Percentiles rank a stretch among this genome's conserved stretches.
Evolutionary conservation across 2,113 vertebrate species (phyloP).

Genomic region (Guaruba guarouba): DNA sequence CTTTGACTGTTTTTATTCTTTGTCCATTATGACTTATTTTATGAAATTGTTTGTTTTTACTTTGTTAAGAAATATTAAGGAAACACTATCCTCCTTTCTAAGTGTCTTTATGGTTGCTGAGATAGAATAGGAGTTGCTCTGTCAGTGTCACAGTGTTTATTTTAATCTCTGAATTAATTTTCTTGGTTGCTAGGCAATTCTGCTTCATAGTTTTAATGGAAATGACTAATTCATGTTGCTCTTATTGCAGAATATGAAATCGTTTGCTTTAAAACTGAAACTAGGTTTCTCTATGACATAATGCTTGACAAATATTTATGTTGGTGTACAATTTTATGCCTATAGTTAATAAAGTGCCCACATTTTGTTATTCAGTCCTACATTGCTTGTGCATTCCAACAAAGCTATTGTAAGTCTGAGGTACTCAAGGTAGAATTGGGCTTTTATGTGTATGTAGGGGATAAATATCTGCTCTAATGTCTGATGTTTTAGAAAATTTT

Average conservation of each 20-base stretch:
- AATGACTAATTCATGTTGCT: constrained; percentile 42
- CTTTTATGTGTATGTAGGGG: neutral
- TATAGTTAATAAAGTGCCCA: neutral
- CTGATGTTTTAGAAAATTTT: neutral
- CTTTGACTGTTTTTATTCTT: neutral
- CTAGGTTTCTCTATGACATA: constrained; percentile 19
- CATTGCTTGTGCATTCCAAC: neutral
- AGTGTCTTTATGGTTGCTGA: neutral
- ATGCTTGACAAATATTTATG: neutral
- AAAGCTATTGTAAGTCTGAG: neutral
- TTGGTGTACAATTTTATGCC: neutral
- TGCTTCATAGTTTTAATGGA: constrained; percentile 59
- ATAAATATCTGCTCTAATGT: neutral
- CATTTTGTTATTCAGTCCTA: neutral
- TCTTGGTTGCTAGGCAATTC: constrained; percentile 65
- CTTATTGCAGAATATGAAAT: constrained; percentile 17
- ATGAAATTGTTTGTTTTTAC: neutral
- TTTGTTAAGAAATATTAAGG: neutral
- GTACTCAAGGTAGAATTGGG: neutral
- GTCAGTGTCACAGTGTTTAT: constrained; percentile 36
- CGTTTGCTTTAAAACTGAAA: neutral
- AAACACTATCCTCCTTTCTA: neutral
- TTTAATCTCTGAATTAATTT: constrained; percentile 65
- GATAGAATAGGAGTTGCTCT: constrained; percentile 21
- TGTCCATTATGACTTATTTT: neutral